These are phyloP conservation scores for Aleiodes sp. DNA, from an alignment of 1,140 invertebrate genomes.

Conservation along the genomic window DNA sequence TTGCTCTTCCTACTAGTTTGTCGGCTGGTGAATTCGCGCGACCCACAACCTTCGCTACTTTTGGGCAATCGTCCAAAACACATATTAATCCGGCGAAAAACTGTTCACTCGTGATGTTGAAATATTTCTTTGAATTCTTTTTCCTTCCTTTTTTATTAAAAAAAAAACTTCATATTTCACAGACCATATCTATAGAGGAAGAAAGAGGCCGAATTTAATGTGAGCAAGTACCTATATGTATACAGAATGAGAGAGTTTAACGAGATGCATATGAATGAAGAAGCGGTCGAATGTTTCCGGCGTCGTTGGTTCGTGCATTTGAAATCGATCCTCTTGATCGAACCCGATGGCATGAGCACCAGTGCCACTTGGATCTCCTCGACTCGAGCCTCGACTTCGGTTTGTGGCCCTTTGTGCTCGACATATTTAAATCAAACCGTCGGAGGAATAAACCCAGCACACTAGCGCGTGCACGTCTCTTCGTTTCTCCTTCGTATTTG, in stretches of 20 bases:
- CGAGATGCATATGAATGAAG: slow-evolving; percentile 30
- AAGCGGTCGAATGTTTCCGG: slow-evolving; percentile 24
- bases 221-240: neutral
- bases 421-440: slow-evolving; percentile 35
- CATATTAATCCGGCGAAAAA: slow-evolving; percentile 50
- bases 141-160: neutral
- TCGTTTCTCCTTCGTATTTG: slow-evolving; percentile 1
- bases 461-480: slow-evolving; percentile 1
- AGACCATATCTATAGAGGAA: no score
- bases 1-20: neutral
- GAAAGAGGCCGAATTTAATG: no score
- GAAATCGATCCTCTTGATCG: slow-evolving; percentile 35
- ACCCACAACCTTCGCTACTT: slow-evolving; percentile 41
- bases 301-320: slow-evolving; percentile 30
- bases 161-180: neutral
- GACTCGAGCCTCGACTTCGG: slow-evolving; percentile 30
- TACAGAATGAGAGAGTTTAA: slow-evolving; percentile 14
- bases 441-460: slow-evolving; percentile 19
- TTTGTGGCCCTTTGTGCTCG: slow-evolving; percentile 29
- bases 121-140: slow-evolving; percentile 8
- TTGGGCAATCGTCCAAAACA: slow-evolving; percentile 51
- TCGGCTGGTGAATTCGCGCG: neutral
- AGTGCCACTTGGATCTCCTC: slow-evolving; percentile 35
- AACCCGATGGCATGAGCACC: slow-evolving; percentile 33
- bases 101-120: neutral